Conservation (phyloP, 2,113 vertebrate species). For the Pungitius pungitius region DNA sequence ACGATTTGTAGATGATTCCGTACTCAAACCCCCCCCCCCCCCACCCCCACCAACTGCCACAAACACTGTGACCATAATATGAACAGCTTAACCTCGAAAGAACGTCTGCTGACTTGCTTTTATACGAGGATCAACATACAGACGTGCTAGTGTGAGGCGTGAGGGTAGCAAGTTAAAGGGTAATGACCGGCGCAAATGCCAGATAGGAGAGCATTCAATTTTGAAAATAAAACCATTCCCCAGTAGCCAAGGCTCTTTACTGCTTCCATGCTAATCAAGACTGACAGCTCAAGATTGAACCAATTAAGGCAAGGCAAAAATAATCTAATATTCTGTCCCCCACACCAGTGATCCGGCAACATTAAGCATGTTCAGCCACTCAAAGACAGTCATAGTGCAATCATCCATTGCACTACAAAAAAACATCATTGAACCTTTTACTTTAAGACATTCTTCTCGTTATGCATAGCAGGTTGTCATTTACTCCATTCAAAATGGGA, state of each 20-base stretch:
- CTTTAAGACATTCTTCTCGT: constrained; percentile 18
- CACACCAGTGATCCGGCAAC: constrained; percentile 70
- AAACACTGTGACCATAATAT: constrained; percentile 68
- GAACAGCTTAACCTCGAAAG: constrained; percentile 45
- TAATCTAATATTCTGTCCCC: constrained; percentile 78
- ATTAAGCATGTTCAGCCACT: constrained; percentile 64
- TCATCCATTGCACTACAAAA: constrained; percentile 25
- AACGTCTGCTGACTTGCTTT: constrained; percentile 47
- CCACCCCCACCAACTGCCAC: constrained; percentile 40
- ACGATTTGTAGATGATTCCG: constrained; percentile 34
- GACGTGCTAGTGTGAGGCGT: constrained; percentile 23
- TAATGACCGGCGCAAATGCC: constrained; percentile 53
- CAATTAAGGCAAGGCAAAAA: constrained; percentile 79
- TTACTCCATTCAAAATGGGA: constrained; percentile 24
- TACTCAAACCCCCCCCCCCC: constrained; percentile 1
- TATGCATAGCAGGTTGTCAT: constrained; percentile 17
- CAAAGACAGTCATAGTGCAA: constrained; percentile 44
- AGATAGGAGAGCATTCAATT: constrained; percentile 53
- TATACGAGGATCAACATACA: constrained; percentile 48
- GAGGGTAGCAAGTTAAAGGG: constrained; percentile 40
- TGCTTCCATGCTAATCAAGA: constrained; percentile 72
- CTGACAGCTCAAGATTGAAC: constrained; percentile 81
- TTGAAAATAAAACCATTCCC: constrained; percentile 66
- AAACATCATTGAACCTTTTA: constrained; percentile 29
- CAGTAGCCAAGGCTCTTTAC: constrained; percentile 52